Evolutionary conservation across 2,797 vertebrate species (phyloP), one percentile per base, ranked within the genome.

Genomic region (Galaxias olidus): DNA sequence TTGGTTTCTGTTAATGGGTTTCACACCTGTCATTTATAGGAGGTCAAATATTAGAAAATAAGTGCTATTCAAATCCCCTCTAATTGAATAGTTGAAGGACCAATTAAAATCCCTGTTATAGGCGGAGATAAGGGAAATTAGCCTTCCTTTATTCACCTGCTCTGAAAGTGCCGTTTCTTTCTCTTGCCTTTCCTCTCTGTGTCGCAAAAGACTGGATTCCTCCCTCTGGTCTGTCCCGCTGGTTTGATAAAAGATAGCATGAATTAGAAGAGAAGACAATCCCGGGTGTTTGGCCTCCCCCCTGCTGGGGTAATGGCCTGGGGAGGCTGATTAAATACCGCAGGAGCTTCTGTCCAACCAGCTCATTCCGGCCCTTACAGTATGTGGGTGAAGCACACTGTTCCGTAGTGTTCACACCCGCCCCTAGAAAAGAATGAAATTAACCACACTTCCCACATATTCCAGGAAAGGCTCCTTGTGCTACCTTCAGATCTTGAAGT

Each of bases 1-100:
- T 79, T 78, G 73, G 70, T 68, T 69, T 79, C 72, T 69, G 71
- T 78, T 82, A 84, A 87, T 76, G 61, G 65, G 81, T 84, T 42
- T 83, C 62, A 73, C 49, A 71, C 61, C 55, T 76, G 65, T 59
- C 68, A 58, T 72, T 57, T 59, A 77, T 60, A 45, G 80, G 85
- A 88, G 81, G 88, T 91, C 85, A 86, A 82, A 85, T 87, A 88
- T 88, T 85, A 78, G 53, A 66, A 61, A 82, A 82, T 83, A 86
- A 88, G 83, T 87, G 85, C 86, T 88, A 77, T 84, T 88, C 74
- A 77, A 84, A 80, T 77, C 79, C 77, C 69, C 57, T 82, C 75
- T 88, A 89, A 90, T 89, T 90, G 87, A 85, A 86, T 82, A 66
- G 68, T 75, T 86, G 77, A 91, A 90, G 85, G 84, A 75, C 84